Conservation (phyloP, 53 echinoderm and acorn worm species). For the Astropecten irregularis region DNA sequence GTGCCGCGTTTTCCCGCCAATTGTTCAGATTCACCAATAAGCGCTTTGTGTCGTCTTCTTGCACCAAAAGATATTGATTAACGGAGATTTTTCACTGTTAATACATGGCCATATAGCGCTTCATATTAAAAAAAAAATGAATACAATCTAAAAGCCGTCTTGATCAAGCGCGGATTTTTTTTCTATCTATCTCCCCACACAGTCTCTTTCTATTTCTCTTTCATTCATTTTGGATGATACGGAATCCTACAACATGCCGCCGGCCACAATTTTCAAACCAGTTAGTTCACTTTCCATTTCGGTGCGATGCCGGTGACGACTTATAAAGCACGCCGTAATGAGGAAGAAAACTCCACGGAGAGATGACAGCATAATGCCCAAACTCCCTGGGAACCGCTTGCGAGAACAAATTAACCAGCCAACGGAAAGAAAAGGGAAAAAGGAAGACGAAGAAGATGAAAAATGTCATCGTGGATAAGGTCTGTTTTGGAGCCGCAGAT, state of each 20-base stretch:
- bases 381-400: conserved; percentile 4
- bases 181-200: background rate
- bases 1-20: background rate
- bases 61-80: background rate
- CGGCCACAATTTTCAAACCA: conserved; percentile 37
- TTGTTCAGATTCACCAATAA: background rate
- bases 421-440: background rate
- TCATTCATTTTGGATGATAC: conserved; percentile 9
- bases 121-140: background rate
- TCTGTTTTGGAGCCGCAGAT: conserved; percentile 21
- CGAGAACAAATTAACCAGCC: conserved; percentile 39
- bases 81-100: background rate
- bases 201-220: background rate
- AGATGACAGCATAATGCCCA: conserved; percentile 9
- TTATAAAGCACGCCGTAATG: conserved; percentile 22
- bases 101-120: background rate
- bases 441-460: background rate
- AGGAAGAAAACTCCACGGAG: conserved; percentile 33
- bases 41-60: background rate
- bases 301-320: background rate
- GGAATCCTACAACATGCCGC: conserved; percentile 5
- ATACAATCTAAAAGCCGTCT: background rate
- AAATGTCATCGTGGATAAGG: background rate
- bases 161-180: conserved; percentile 41
- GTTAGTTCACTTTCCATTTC: conserved; percentile 42